Evolutionary conservation across 2,888 invertebrate genomes (phyloP).

Genomic region (Macrophya alboannulata): DNA sequence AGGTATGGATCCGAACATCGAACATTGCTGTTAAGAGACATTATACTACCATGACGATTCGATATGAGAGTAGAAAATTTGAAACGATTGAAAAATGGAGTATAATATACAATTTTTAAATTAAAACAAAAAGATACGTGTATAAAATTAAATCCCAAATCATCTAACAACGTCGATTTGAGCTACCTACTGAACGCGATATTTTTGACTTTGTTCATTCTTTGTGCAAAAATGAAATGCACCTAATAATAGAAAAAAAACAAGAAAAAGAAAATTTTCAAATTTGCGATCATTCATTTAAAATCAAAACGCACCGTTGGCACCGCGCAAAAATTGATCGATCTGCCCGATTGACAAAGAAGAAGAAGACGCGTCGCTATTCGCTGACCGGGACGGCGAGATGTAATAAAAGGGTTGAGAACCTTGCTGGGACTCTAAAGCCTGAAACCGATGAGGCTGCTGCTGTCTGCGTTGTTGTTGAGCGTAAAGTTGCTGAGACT

Average conservation of each 20-base stretch:
- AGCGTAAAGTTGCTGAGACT: slow-evolving; percentile 85
- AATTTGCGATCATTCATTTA: not conserved
- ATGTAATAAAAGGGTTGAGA: slow-evolving; percentile 79
- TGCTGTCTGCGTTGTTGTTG: slow-evolving; percentile 79
- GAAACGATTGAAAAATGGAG: not conserved
- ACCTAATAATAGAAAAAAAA: not conserved
- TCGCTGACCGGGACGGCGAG: slow-evolving; percentile 70
- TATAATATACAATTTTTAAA: not conserved
- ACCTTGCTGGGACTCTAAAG: slow-evolving; percentile 76
- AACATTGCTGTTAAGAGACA: not conserved
- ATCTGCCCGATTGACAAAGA: slow-evolving; percentile 87
- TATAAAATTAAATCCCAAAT: not conserved
- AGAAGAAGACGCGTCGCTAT: slow-evolving; percentile 58
- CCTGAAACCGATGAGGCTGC: slow-evolving; percentile 76
- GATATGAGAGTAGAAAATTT: not conserved
- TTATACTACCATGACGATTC: not conserved
- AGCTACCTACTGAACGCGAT: not conserved
- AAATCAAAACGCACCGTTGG: slow-evolving; percentile 59
- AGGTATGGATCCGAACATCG: too few relatives aligned
- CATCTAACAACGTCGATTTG: not conserved
- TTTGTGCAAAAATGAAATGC: not conserved
- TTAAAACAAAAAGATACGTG: not conserved
- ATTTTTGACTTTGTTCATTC: not conserved
- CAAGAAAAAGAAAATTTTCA: not conserved
- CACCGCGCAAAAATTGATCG: slow-evolving; percentile 89